Conservation (phyloP, 2,888 invertebrate species). For the Megamerina dolium region DNA sequence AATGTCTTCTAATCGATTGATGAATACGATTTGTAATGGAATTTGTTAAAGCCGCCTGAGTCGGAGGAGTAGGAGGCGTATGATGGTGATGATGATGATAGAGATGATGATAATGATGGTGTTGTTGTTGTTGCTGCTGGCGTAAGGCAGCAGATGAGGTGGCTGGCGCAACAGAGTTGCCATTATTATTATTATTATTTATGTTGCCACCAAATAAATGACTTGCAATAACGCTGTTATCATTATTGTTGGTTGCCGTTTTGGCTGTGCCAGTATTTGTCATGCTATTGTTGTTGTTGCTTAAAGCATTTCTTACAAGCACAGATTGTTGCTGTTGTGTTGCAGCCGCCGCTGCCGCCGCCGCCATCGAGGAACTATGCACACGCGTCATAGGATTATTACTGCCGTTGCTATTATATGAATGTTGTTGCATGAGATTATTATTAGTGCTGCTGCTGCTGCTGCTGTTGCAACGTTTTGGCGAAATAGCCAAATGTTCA, state of each 20-base stretch:
- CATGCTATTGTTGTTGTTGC: conserved; percentile 29
- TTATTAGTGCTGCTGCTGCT: no score
- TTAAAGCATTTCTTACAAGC: conserved; percentile 1
- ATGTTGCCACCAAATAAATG: conserved; percentile 34
- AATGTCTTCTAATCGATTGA: conserved; percentile 43
- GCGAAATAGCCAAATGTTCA: conserved; percentile 37
- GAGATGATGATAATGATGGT: conserved; percentile 16
- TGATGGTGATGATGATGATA: conserved; percentile 19
- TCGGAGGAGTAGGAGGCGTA: conserved; percentile 6
- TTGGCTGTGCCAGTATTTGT: no score
- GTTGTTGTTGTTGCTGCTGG: conserved; percentile 17
- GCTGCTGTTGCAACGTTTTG: conserved; percentile 37
- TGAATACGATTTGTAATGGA: conserved; percentile 43
- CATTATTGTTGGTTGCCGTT: conserved; percentile 27
- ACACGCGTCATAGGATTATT: conserved; percentile 29
- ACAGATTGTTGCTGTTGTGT: not conserved
- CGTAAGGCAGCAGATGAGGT: no score
- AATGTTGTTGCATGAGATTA: conserved; percentile 33
- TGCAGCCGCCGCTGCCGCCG: conserved; percentile 1
- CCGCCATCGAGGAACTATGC: conserved; percentile 27
- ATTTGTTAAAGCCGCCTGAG: conserved; percentile 36
- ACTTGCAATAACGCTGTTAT: conserved; percentile 41
- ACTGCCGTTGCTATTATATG: conserved; percentile 26
- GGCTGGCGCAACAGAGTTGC: conserved; percentile 20
- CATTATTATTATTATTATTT: not conserved